Base-by-base conservation (phyloP, 2,888 invertebrate genomes). In the Eutolmus rufibarbis region DNA sequence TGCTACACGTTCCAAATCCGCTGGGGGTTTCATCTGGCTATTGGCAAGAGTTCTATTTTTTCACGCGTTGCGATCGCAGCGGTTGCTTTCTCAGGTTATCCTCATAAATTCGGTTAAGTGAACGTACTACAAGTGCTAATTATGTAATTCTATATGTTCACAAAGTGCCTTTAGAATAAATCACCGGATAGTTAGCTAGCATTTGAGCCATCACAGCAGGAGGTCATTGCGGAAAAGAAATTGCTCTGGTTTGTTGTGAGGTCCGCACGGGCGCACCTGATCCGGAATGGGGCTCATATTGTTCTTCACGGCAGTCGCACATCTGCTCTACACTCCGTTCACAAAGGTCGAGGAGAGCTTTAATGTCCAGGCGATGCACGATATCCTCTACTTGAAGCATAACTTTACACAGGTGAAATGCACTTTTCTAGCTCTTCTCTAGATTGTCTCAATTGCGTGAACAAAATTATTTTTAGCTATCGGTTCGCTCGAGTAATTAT, bases 331-430 rank as follows among this genome's bases (percentile, higher is more conserved):
- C 90, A 98, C 98, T 91, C 99, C 99, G 86, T 99, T 96, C 92
- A 99, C 98, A 5, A 99, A 99, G 95, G 99, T 99, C 84, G 99
- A 99, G 93, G 99, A 99, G 94, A 99, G 99, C 93, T 99, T 99
- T 92, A 99, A 99, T 93, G 94, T 99, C 88, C 99, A 99, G 94
- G 99, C 99, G 31, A 96, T 97, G 92, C 99, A 99, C 93, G 99
- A 99, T 93, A 95, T 99, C 91, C 94, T 99, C 79, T 98, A 97
- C 93, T 96, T 98, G 92, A 95, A 96, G 90, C 94, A 94, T 93
- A 97, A 98, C 94, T 94, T 98, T 90, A 94, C 96, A 87, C 94
- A 97, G 96, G 98, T 98, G 14, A 94, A 90, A 86, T 78, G 51
- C 56, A 78, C 16, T 57, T 86, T 57, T 86, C 37, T 31, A 66